Evolutionary conservation across 2,113 vertebrate genomes (phyloP), one percentile per base, ranked within the genome.

Genomic region (Calyptommatus sinebrachiatus): DNA sequence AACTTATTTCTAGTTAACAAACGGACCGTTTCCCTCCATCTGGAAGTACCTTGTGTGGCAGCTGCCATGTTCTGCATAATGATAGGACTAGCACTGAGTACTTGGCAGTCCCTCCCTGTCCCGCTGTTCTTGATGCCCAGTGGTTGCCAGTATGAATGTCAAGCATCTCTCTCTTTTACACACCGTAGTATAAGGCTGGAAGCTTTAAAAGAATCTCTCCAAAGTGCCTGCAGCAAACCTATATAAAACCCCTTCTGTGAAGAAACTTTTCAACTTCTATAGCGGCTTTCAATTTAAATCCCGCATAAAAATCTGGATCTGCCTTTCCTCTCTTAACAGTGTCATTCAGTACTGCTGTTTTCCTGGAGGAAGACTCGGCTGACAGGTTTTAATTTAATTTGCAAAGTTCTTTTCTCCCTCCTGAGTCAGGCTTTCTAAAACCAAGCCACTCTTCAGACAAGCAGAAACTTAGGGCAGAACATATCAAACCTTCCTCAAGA

Each of bases 341-440:
- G 46, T 68, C 65, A 57, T 26, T 31, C 63, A 1, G 28, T 6
- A 11, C 22, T 2, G 2, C 20, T 50, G 24, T 41, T 45, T 20
- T 24, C 45, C 63, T 35, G 1, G 9, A 50, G 62, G 16, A 67
- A 63, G 63, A 67, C 63, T 77, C 21, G 48, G 63, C 63, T 24
- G 63, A 68, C 67, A 68, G 63, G 31, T 53, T 77, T 77, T 69
- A 69, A 77, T 77, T 57, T 68, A 57, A 69, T 77, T 69, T 77
- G 29, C 76, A 57, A 69, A 68, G 28, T 35, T 57, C 4, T 61
- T 24, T 31, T 73, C 26, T 31, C 45, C 62, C 28, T 67, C 45
- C 35, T 21, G 24, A 46, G 60, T 61, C 2, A 21, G 35, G 53
- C 65, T 50, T 69, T 57, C 65, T 35, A 26, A 69, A 77, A 50